Evolutionary conservation across 2,888 invertebrate genomes (phyloP), one percentile per base, ranked within the genome.

Genomic region (Epirrhoe tristata): DNA sequence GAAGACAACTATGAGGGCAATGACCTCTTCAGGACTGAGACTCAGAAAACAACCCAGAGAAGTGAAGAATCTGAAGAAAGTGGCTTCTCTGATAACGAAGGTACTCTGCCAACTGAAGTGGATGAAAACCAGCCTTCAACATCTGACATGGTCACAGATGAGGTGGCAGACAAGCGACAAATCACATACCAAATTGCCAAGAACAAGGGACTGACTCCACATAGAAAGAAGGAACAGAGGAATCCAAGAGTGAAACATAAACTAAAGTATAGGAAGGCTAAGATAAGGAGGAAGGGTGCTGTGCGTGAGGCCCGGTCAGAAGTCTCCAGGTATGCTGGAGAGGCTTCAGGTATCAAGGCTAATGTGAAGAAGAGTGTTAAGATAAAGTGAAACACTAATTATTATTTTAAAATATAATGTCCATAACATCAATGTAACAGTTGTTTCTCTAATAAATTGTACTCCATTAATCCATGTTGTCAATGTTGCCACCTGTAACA

Each of bases 231-330:
- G 87, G 98, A 98, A 81, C 95, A 96, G 77, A 95, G 98, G 70
- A 99, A 99, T 94, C 99, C 99, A 0, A 95, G 99, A 80, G 98
- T 99, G 5, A 99, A 98, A 87, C 97, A 99, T 86, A 96, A 97
- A 77, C 96, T 96, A 76, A 99, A 99, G 87, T 99, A 96, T 89
- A 95, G 97, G 70, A 98, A 98, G 88, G 99, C 99, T 0, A 95
- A 97, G 78, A 97, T 98, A 73, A 95, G 98, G 65, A 96, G 99
- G 87, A 98, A 97, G 93, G 99, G 99, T 82, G 98, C 98, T 81
- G 96, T 98, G 0, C 96, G 98, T 68, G 96, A 96, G 80, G 96
- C 97, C 1, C 95, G 97, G 72, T 97, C 95, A 68, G 99, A 99
- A 91, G 81, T 96, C 5, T 93, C 94, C 36, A 95, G 96, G 71